These are phyloP conservation scores for Neria commutata DNA, from an alignment of 2,888 invertebrate genomes.

Conservation along the genomic window DNA sequence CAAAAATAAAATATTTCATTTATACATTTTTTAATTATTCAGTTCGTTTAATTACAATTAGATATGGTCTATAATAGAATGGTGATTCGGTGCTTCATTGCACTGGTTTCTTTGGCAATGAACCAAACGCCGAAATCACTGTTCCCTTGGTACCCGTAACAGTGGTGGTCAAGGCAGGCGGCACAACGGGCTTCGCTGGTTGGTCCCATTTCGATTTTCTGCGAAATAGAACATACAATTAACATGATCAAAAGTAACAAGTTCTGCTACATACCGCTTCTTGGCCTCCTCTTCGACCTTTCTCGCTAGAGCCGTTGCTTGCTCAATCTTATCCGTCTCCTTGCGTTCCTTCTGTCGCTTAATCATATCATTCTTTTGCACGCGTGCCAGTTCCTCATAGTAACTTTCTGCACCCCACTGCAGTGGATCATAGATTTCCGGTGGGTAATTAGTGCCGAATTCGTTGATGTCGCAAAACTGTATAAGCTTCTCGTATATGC, in stretches of 20 bases:
- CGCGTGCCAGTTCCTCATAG: slow-evolving; percentile 89
- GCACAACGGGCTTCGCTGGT: slow-evolving; percentile 66
- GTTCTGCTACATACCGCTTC: slow-evolving; percentile 64
- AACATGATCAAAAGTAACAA: background rate
- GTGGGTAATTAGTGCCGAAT: slow-evolving; percentile 94
- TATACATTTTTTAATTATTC: too few species aligned
- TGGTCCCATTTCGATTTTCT: slow-evolving; percentile 94
- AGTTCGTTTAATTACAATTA: too few species aligned
- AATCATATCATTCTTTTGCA: slow-evolving; percentile 92
- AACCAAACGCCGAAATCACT: slow-evolving; percentile 91
- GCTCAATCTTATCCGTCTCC: slow-evolving; percentile 82
- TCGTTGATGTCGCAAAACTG: slow-evolving; percentile 95
- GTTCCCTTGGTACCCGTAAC: slow-evolving; percentile 91
- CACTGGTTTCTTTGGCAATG: slow-evolving; percentile 80
- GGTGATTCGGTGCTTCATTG: too few species aligned
- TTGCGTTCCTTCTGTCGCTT: slow-evolving; percentile 88
- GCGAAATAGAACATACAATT: slow-evolving; percentile 16
- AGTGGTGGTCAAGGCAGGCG: slow-evolving; percentile 77
- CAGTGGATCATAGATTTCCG: slow-evolving; percentile 89
- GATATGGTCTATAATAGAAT: too few species aligned
- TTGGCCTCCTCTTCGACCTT: slow-evolving; percentile 76
- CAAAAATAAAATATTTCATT: too few species aligned
- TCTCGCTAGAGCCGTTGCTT: slow-evolving; percentile 72
- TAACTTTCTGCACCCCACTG: slow-evolving; percentile 91
- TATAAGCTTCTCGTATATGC: slow-evolving; percentile 96